These are phyloP conservation scores for Tromatobia lineatoria DNA, from an alignment of 2,888 invertebrate species.

Conservation along the genomic window DNA sequence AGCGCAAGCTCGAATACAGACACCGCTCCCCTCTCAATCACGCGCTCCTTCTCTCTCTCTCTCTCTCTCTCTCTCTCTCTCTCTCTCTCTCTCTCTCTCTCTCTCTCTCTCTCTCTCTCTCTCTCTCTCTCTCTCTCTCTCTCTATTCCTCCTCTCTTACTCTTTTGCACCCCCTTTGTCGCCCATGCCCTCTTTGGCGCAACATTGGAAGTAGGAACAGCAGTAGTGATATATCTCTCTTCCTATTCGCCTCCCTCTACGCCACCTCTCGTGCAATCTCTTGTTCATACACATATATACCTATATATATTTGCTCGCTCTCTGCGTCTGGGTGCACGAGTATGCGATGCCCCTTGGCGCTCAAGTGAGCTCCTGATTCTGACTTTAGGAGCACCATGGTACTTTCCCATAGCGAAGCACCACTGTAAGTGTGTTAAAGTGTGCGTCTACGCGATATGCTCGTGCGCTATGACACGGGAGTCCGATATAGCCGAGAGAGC, in stretches of 20 bases:
- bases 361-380: conserved; percentile 61
- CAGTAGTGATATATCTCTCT: conserved; percentile 13
- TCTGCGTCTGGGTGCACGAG: conserved; percentile 22
- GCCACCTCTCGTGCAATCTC: conserved; percentile 6
- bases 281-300: background rate
- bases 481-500: background rate
- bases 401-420: conserved; percentile 42
- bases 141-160: conserved; percentile 39
- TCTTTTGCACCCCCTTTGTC: conserved; percentile 36
- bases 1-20: conserved; percentile 74
- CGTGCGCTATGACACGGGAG: background rate
- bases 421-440: conserved; percentile 50
- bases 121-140: conserved; percentile 46
- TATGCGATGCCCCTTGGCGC: conserved; percentile 39
- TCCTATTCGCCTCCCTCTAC: conserved; percentile 18
- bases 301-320: conserved; percentile 5
- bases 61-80: conserved; percentile 44
- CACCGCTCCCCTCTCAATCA: conserved; percentile 19
- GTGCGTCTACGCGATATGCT: conserved; percentile 12
- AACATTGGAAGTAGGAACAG: conserved; percentile 20
- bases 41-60: conserved; percentile 42
- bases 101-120: conserved; percentile 34
- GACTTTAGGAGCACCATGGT: conserved; percentile 22
- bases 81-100: conserved; percentile 42
- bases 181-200: conserved; percentile 24